Percentiles rank a stretch among this genome's conserved stretches.
phyloP scores from a whole-genome alignment of 2,113 vertebrate species.

The Tachysurus vachellii region DNA sequence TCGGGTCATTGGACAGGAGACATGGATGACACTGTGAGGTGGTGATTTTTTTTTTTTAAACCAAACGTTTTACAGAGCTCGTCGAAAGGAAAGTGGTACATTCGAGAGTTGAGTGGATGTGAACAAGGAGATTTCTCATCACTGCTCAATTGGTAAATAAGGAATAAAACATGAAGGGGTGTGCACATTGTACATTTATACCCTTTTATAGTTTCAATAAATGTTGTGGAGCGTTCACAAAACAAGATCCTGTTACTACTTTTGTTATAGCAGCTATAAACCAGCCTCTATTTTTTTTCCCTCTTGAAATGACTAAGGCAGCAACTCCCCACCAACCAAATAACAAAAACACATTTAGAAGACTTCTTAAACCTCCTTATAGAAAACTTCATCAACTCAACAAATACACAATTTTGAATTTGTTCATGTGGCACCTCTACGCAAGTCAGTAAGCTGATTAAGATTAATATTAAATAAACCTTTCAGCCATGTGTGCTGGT shows the following conservation, averaged over 20 bases:
- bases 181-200: neutral
- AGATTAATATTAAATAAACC: neutral
- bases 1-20: constrained; percentile 22
- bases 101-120: neutral
- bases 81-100: neutral
- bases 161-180: neutral
- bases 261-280: neutral
- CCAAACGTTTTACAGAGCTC: neutral
- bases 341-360: neutral
- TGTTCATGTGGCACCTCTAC: neutral
- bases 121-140: neutral
- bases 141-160: neutral
- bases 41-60: neutral
- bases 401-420: neutral
- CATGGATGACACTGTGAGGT: constrained; percentile 12
- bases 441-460: neutral
- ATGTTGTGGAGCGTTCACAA: neutral
- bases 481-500: neutral
- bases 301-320: neutral
- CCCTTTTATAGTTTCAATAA: neutral
- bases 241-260: neutral
- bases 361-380: neutral
- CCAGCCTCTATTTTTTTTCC: neutral
- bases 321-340: no score
- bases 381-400: neutral